These are phyloP conservation scores for Condylura cristata DNA, from an alignment of 2,113 vertebrate species.

Conservation along the genomic window DNA sequence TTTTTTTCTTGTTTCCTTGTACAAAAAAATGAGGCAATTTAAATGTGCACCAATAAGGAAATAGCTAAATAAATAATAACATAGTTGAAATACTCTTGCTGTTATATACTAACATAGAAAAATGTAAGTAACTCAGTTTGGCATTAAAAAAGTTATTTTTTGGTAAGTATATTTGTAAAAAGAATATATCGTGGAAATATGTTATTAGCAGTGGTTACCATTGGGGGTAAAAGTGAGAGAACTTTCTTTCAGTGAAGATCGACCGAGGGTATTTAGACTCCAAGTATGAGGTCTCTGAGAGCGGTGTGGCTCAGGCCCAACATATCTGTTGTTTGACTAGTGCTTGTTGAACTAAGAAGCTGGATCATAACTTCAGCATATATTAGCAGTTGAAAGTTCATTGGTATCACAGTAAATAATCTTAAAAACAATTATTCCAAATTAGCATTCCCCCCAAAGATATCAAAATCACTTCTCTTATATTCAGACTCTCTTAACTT, in stretches of 20 bases:
- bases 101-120: background rate
- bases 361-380: background rate
- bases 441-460: background rate
- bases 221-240: background rate
- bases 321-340: background rate
- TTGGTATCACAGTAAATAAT: slow-evolving; percentile 8
- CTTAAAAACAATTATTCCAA: background rate
- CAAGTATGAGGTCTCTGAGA: background rate
- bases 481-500: slow-evolving; percentile 28
- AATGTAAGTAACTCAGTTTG: background rate
- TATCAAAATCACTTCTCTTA: background rate
- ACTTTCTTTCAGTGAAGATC: background rate
- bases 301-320: background rate
- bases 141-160: slow-evolving; percentile 43
- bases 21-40: slow-evolving; percentile 1
- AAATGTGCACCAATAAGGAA: background rate
- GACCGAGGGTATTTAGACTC: background rate
- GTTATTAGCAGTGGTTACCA: background rate
- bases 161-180: slow-evolving; percentile 43
- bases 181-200: background rate
- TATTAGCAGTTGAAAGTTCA: slow-evolving; percentile 38
- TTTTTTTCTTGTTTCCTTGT: slow-evolving; percentile 13
- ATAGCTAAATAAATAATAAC: slow-evolving; percentile 14
- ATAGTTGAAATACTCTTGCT: background rate
- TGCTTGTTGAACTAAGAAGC: slow-evolving; percentile 23